Evolutionary conservation across 2,888 invertebrate genomes (phyloP).

Genomic region (Drosophila pegasa): DNA sequence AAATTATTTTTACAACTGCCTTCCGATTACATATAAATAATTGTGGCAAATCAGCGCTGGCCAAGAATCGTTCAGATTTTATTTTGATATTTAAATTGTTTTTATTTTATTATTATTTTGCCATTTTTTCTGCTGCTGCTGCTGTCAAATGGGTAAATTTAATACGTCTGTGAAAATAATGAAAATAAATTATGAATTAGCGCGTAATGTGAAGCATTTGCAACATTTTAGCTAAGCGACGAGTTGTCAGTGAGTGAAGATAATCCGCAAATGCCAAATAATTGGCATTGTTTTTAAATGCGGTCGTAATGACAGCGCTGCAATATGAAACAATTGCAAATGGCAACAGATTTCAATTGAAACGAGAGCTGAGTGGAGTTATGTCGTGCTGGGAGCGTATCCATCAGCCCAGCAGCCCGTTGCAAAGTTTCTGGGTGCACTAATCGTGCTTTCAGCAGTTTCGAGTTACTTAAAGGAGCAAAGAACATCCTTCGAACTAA

Average conservation of each 20-base stretch:
- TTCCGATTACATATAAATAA: conserved; percentile 44
- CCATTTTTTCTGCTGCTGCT: not conserved
- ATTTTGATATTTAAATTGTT: conserved; percentile 39
- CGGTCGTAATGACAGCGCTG: not conserved
- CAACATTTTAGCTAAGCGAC: conserved; percentile 2
- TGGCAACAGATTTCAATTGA: conserved; percentile 3
- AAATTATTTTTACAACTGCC: conserved; percentile 60
- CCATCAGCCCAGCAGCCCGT: conserved; percentile 1
- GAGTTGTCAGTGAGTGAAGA: conserved; percentile 8
- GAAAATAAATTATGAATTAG: conserved; percentile 34
- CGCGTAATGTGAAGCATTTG: conserved; percentile 29
- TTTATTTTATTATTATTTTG: not conserved
- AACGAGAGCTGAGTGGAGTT: not conserved
- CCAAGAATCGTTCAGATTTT: conserved; percentile 61
- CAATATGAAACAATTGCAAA: conserved; percentile 4
- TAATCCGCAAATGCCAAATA: conserved; percentile 1
- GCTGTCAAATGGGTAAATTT: conserved; percentile 37
- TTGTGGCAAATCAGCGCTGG: conserved; percentile 69
- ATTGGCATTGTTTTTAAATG: conserved; percentile 9
- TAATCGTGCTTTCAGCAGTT: conserved; percentile 50
- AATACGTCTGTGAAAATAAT: conserved; percentile 31
- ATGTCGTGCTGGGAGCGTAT: conserved; percentile 2
- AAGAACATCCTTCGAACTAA: conserved; percentile 35
- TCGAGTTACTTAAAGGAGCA: conserved; percentile 39
- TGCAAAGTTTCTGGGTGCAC: conserved; percentile 20